Percentiles rank a stretch among this genome's conserved stretches.
phyloP scores from a whole-genome alignment of 2,113 vertebrate genomes.

The Leptobrachium ailaonicum region DNA sequence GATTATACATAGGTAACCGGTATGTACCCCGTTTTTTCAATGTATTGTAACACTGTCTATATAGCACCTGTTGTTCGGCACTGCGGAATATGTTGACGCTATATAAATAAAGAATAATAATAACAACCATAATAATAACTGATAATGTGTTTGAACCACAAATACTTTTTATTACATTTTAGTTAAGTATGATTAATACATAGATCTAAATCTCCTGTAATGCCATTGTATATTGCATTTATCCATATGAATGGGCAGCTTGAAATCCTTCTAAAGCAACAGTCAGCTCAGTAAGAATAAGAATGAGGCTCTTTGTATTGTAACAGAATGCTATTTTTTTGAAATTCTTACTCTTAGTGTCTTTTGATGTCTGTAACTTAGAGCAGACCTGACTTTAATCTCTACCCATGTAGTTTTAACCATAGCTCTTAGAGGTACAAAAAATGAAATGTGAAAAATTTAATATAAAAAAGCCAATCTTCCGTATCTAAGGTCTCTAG shows the following conservation, averaged over 20 bases:
- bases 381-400: slow-evolving; percentile 64
- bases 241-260: slow-evolving; percentile 65
- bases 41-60: too few species aligned
- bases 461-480: slow-evolving; percentile 33
- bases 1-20: too few species aligned
- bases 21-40: too few species aligned
- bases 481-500: slow-evolving; percentile 47
- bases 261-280: slow-evolving; percentile 54
- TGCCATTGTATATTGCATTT: slow-evolving; percentile 55
- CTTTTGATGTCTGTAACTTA: slow-evolving; percentile 65
- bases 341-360: slow-evolving; percentile 57
- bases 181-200: slow-evolving; percentile 18
- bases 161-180: too few species aligned
- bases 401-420: slow-evolving; percentile 61
- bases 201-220: slow-evolving; percentile 52
- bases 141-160: too few species aligned
- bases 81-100: too few species aligned
- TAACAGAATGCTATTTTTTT: slow-evolving; percentile 52
- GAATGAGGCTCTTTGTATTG: slow-evolving; percentile 62
- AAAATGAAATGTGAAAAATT: slow-evolving; percentile 54
- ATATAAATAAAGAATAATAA: too few species aligned
- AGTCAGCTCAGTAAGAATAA: slow-evolving; percentile 58
- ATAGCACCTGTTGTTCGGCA: too few species aligned
- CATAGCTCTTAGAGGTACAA: slow-evolving; percentile 47
- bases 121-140: too few species aligned